A percentile compares a stretch with the other conserved stretches of the same genome.
Evolutionary conservation across 2,888 invertebrate genomes (phyloP).

Genomic region (Pheosia tremula): DNA sequence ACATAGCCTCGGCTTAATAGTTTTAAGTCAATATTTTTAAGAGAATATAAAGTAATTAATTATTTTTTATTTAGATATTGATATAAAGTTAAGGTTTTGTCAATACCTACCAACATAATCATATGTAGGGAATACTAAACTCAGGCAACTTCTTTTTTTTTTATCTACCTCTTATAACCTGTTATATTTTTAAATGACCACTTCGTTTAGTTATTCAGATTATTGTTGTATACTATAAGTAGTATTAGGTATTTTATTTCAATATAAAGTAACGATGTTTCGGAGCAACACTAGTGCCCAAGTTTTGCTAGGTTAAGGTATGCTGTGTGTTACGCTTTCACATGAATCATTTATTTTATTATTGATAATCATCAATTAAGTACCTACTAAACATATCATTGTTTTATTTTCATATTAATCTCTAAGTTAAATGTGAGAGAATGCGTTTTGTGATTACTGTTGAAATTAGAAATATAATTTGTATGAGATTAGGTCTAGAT

Average conservation of each 20-base stretch:
- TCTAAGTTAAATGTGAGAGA: conserved; percentile 59
- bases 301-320: conserved; percentile 76
- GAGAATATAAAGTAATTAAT: conserved; percentile 10
- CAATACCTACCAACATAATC: too few relatives aligned
- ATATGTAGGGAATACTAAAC: too few relatives aligned
- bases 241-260: too few relatives aligned
- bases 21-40: conserved; percentile 36
- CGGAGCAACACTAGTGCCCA: conserved; percentile 66
- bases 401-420: conserved; percentile 37
- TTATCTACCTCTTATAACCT: too few relatives aligned
- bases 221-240: too few relatives aligned
- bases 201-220: too few relatives aligned
- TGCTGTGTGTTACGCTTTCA: conserved; percentile 75
- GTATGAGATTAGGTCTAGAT: conserved; percentile 46
- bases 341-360: conserved; percentile 52
- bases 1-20: conserved; percentile 21
- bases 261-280: not conserved
- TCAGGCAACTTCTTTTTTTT: too few relatives aligned
- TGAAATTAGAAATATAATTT: conserved; percentile 61
- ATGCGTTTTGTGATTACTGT: conserved; percentile 68
- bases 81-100: too few relatives aligned
- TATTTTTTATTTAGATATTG: too few relatives aligned
- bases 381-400: conserved; percentile 68
- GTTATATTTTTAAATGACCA: too few relatives aligned
- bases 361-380: conserved; percentile 72